Evolutionary conservation across 35 echinoderm and acorn worm species (phyloP).

Genomic region (Heliocidaris erythrogramma): DNA sequence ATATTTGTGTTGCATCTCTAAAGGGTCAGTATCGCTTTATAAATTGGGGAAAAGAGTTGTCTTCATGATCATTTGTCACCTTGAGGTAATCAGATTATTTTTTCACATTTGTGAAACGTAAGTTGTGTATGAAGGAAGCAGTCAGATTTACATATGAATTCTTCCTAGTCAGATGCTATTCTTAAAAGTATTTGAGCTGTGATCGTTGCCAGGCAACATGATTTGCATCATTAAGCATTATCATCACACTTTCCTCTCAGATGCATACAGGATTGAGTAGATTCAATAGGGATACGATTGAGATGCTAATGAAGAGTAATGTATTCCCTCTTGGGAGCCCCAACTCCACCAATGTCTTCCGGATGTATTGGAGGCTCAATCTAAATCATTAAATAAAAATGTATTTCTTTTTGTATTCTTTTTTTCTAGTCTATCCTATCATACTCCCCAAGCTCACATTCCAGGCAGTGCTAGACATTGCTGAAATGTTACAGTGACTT

Average conservation of each 20-base stretch:
- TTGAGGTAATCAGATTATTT: no score
- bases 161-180: background rate
- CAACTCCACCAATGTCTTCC: background rate
- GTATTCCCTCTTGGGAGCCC: background rate
- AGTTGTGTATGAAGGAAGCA: background rate
- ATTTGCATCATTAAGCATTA: background rate
- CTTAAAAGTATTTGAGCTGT: background rate
- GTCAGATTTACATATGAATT: background rate
- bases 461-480: background rate
- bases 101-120: no score
- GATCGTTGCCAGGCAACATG: background rate
- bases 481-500: background rate
- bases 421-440: background rate
- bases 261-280: background rate
- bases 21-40: no score
- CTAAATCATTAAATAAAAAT: background rate
- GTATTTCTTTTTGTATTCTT: background rate
- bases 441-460: background rate
- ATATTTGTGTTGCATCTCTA: no score
- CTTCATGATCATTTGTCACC: no score
- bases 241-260: background rate
- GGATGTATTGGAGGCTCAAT: background rate
- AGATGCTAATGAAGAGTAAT: constrained; percentile 10
- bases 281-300: background rate
- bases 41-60: no score